A percentile compares a stretch with the other conserved stretches of the same genome.
Evolutionary conservation across 2,888 invertebrate genomes (phyloP).

Genomic region (Fragum fragum): DNA sequence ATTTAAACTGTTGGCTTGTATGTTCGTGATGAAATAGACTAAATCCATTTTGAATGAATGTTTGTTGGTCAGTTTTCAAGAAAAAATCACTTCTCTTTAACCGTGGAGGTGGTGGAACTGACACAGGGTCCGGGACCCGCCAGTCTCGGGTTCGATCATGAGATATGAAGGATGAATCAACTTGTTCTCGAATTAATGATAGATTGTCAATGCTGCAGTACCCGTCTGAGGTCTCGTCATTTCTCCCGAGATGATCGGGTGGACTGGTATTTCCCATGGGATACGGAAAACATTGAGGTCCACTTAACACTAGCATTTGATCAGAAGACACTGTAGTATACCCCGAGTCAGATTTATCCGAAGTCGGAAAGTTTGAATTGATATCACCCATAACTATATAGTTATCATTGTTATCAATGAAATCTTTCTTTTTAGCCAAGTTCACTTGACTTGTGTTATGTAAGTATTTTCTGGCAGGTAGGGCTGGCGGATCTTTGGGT

Average conservation of each 20-base stretch:
- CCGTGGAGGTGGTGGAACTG: conserved; percentile 44
- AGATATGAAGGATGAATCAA: conserved; percentile 32
- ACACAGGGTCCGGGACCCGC: conserved; percentile 36
- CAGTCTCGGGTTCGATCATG: conserved; percentile 37
- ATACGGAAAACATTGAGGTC: conserved; percentile 46
- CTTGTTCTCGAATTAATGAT: conserved; percentile 50
- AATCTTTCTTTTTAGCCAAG: not conserved
- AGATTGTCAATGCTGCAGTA: conserved; percentile 67
- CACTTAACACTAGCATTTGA: conserved; percentile 34
- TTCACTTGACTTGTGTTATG: conserved; percentile 28
- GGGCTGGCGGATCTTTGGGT: conserved; percentile 71
- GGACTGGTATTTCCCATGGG: conserved; percentile 30
- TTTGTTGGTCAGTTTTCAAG: conserved; percentile 34
- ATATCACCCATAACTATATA: conserved; percentile 66
- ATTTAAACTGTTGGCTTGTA: not conserved
- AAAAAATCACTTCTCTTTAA: conserved; percentile 52
- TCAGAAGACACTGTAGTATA: conserved; percentile 52
- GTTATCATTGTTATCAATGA: conserved; percentile 46
- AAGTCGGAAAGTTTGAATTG: conserved; percentile 61
- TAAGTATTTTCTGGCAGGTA: conserved; percentile 68
- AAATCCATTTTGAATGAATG: conserved; percentile 32
- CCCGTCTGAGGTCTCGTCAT: conserved; percentile 65
- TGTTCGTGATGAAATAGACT: conserved; percentile 25
- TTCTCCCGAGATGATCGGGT: conserved; percentile 31
- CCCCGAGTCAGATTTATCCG: conserved; percentile 32